Evolutionary conservation across 1,140 invertebrate genomes (phyloP), one percentile per base, ranked within the genome.

Genomic region (Macrosteles quadrilineatus): DNA sequence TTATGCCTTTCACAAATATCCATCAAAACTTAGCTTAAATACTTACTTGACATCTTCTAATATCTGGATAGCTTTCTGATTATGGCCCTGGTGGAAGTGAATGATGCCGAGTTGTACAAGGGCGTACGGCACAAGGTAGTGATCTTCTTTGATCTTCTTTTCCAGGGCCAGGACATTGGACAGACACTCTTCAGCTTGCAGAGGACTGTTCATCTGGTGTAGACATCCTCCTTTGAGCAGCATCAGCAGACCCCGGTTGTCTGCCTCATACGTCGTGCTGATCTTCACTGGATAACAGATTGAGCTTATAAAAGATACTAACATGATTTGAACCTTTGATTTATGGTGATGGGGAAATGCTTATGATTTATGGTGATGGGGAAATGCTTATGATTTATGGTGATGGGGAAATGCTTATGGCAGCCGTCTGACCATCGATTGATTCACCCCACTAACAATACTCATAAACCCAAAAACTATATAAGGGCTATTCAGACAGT

Each of bases 161-260:
- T 94, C 92, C 73, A 92, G 81, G 67, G 80, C 79, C 72, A 89
- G 81, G 21, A 94, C 87, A 71, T 86, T 84, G 72, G 83, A 84
- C 31, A 96, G 86, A 78, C 88, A 92, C 75, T 93, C 86, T 72
- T 95, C 87, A 9, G 94, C 91, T 77, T 91, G 86, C 31, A 89
- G 79, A 50, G 85, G 84, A 76, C 87, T 87, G 55, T 86, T 85
- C 85, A 94, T 87, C 76, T 90, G 86, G 63, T 87, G 83, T n/a
- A 94, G 82, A 78, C 93, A 94, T 25, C 93, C 87, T 14, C 94
- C 96, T 81, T 94, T 92, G 30, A 98, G 77, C 53, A 96, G 81
- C 9, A 91, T 80, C 6, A 92, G 80, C 25, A 98, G 83, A 30
- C 88, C 91, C 72, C 87, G 86, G 79, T 97, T 94, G 78, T 98